Percentiles rank a stretch among this genome's conserved stretches.
Evolutionary conservation across 2,113 vertebrate species (phyloP).

Genomic region (Tautogolabrus adspersus): DNA sequence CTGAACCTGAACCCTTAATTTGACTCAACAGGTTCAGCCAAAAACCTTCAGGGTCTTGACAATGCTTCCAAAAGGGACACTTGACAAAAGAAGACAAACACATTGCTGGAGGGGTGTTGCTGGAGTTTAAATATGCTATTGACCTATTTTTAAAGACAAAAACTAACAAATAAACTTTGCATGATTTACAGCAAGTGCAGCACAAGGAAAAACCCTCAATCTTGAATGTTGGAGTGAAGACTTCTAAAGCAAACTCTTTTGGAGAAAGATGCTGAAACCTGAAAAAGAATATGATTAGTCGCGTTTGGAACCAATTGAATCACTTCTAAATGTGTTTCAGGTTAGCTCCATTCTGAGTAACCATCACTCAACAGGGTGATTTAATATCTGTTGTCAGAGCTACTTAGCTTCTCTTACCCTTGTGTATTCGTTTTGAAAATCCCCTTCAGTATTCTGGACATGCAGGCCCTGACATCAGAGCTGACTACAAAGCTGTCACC

Average conservation of each 20-base stretch:
- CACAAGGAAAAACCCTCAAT: no score
- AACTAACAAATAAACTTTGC: not conserved
- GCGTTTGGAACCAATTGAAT: not conserved
- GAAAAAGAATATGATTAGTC: not conserved
- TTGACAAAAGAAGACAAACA: constrained; percentile 7
- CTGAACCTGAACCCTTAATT: constrained; percentile 10
- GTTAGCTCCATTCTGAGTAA: not conserved
- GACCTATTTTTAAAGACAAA: not conserved
- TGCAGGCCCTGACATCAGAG: not conserved
- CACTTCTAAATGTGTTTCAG: not conserved
- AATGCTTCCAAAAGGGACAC: not conserved
- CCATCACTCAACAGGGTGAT: not conserved
- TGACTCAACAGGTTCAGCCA: not conserved
- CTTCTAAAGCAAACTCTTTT: not conserved
- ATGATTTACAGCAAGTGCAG: constrained; percentile 14
- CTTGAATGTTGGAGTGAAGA: no score
- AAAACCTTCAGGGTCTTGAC: not conserved
- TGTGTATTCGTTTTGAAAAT: constrained; percentile 14
- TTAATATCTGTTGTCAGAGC: not conserved
- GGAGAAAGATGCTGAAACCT: not conserved
- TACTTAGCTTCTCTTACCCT: not conserved
- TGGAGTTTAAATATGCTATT: no score
- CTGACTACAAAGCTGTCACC: constrained; percentile 37
- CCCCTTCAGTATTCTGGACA: constrained; percentile 1
- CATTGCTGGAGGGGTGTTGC: not conserved